Evolutionary conservation across 2,113 vertebrate genomes (phyloP), one percentile per base, ranked within the genome.

Genomic region (Ictalurus punctatus): DNA sequence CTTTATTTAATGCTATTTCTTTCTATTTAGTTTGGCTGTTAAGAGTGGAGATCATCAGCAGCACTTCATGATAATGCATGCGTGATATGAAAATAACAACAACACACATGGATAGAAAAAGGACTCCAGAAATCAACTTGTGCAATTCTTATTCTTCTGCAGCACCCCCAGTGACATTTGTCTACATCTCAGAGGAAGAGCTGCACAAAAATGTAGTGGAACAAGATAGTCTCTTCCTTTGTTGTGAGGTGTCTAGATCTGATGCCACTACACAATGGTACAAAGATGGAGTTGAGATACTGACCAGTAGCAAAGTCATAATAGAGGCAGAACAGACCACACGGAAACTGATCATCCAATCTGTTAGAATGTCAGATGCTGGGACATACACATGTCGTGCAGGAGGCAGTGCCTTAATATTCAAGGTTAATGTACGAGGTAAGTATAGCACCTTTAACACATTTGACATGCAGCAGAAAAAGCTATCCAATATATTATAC

Each of bases 401-500:
- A 54, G 95, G 94, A 88, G 95, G 96, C 90, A 93, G 93, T 56
- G 88, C 94, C 84, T 90, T 96, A 71, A 92, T 94, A 83, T 97
- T 96, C 91, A 96, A 95, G 63, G 96, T 97, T 87, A 95, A 91
- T 34, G 92, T 97, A 90, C 91, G 95, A 94, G 96, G 96, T 97
- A 94, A 84, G 12, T 65, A 78, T 34, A 25, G 9, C 12, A 65
- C 16, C 23, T 56, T 84, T 78, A 16, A 44, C 21, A 73, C 21
- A 61, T 48, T 73, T n/a, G 34, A 83, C 56, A 19, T 73, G 34
- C 23, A 73, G 52, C 30, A 71, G 14, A 58, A 69, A 79, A 40
- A 48, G 21, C 44, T 78, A 52, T 4, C 6, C 25, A 27, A 5
- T 86, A 3, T 16, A n/a, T 19, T 61, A 48, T 74, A 69, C 40